Percentiles rank a stretch among this genome's conserved stretches.
Evolutionary conservation across 2,888 invertebrate species (phyloP).

Genomic region (Phlogophora meticulosa): DNA sequence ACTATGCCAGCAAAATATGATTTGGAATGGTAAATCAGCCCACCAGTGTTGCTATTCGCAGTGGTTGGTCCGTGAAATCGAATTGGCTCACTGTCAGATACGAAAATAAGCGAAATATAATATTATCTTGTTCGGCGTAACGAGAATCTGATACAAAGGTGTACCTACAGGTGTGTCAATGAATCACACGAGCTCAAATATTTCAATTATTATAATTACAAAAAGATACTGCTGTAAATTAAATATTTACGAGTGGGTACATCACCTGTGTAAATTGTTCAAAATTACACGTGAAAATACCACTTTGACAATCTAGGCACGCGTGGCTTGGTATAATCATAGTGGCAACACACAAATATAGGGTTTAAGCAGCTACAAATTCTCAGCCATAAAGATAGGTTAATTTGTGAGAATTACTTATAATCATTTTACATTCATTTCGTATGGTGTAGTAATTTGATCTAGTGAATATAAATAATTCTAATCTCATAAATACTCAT

Average conservation of each 20-base stretch:
- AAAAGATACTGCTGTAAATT: constrained; percentile 30
- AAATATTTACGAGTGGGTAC: constrained; percentile 7
- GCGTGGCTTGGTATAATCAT: constrained; percentile 36
- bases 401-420: neutral
- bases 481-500: no score
- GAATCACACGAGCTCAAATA: constrained; percentile 68
- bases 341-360: constrained; percentile 11
- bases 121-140: constrained; percentile 75
- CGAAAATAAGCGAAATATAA: constrained; percentile 85
- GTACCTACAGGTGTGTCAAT: constrained; percentile 70
- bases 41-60: constrained; percentile 80
- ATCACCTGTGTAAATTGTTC: constrained; percentile 40
- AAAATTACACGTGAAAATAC: constrained; percentile 31
- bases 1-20: constrained; percentile 68
- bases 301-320: constrained; percentile 37
- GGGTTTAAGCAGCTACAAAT: neutral
- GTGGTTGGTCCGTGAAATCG: constrained; percentile 85
- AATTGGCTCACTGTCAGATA: constrained; percentile 88
- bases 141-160: constrained; percentile 72
- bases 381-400: constrained; percentile 1
- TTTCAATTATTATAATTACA: constrained; percentile 52
- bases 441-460: neutral
- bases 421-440: neutral
- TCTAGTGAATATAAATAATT: no score
- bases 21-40: constrained; percentile 72